A percentile compares a stretch with the other conserved stretches of the same genome.
These are phyloP conservation scores for Serinus canaria DNA, from an alignment of 2,113 vertebrate species.

Conservation along the genomic window DNA sequence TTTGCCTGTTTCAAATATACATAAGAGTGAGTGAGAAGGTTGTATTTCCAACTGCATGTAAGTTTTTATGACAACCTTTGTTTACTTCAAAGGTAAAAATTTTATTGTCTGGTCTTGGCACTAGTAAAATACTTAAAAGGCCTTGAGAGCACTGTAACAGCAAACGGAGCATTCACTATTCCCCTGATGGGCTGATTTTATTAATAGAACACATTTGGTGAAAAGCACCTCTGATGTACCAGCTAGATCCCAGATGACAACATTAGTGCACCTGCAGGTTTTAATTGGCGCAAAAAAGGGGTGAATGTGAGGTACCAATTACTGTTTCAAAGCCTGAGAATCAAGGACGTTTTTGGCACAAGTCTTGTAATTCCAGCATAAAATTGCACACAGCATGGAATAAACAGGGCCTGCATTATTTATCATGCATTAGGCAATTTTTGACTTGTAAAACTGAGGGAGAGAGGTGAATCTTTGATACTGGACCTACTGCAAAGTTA, in stretches of 20 bases:
- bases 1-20: neutral
- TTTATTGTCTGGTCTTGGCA: neutral
- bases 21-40: neutral
- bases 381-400: conserved; percentile 8
- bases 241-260: conserved; percentile 20
- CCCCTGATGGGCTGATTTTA: neutral
- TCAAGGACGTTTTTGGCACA: neutral
- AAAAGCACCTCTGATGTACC: neutral
- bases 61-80: neutral
- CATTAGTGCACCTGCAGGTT: conserved; percentile 40
- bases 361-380: conserved; percentile 17
- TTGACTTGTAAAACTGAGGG: neutral
- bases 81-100: conserved; percentile 22
- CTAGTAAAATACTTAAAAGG: neutral
- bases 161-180: neutral
- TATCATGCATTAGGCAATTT: neutral
- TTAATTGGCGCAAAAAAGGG: conserved; percentile 48
- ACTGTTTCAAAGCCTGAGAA: neutral
- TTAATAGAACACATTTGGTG: neutral
- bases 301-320: conserved; percentile 13
- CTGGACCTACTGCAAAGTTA: conserved; percentile 21
- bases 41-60: neutral
- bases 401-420: conserved; percentile 24
- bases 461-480: neutral
- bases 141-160: neutral